Evolutionary conservation across 2,888 invertebrate species (phyloP), one percentile per base, ranked within the genome.

Genomic region (Beris morrisii): DNA sequence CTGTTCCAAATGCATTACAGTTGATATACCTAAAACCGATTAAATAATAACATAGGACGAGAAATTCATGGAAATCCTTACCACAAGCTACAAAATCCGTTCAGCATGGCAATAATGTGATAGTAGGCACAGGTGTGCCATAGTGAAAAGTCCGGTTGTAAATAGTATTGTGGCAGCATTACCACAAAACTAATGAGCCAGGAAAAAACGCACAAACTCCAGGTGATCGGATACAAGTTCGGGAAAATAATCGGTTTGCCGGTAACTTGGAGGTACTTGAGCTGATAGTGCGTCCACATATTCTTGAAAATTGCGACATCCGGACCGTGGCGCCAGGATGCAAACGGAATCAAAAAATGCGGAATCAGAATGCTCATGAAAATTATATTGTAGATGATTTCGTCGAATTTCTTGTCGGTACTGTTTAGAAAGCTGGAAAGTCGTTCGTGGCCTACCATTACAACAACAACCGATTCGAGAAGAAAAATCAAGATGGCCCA

Each of bases 281-380:
- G 86, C 82, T 89, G 89, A 78, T 89, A 89, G 76, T 86, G 86
- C 0, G 89, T 89, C 89, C 89, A 90, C 89, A 90, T 89, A 73
- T 90, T 88, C 78, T 89, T 90, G 72, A 89, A 90, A 71, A 87
- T 87, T 0, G 89, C 89, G 32, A 89, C 89, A 77, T 90, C 86
- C 0, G 79, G 78, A 0, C 88, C 89, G 73, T 88, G 88, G 0
- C 88, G 83, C 89, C 89, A 90, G 0, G 89, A 88, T 0, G 88
- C 88, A 12, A 85, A 75, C 0, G 89, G 89, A 63, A 89, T 74
- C 6, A 89, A 76, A 72, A 89, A 89, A 75, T 90, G 88, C 0
- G 89, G 89, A 6, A 88, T 85, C 45, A 90, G 81, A 71, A 89
- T 85, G 72, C 89, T 89, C 67, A 90, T 79, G 73, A 90, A 89